Conservation (phyloP, 2,113 vertebrate species). For the Alethe diademata region DNA sequence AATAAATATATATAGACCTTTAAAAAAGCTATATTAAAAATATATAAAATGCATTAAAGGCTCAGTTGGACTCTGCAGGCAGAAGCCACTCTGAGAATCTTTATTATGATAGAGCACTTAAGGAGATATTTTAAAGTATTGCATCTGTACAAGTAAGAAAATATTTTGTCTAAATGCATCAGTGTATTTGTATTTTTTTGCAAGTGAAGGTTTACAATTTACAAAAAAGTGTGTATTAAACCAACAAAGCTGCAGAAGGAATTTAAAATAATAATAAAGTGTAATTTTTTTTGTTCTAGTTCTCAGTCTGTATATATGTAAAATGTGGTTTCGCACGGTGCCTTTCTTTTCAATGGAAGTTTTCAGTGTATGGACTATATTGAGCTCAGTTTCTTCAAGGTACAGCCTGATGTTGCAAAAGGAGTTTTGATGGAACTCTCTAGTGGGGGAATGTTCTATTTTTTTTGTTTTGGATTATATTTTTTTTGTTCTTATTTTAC, state of each 20-base stretch:
- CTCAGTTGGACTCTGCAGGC: slow-evolving; percentile 96
- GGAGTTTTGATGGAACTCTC: slow-evolving; percentile 72
- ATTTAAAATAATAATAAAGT: slow-evolving; percentile 77
- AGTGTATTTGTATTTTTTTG: slow-evolving; percentile 94
- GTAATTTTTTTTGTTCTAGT: slow-evolving; percentile 77
- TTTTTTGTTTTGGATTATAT: not conserved
- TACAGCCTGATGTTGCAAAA: slow-evolving; percentile 76
- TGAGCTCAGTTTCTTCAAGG: slow-evolving; percentile 74
- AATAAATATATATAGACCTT: slow-evolving; percentile 84
- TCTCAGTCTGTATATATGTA: slow-evolving; percentile 85
- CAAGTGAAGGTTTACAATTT: slow-evolving; percentile 99
- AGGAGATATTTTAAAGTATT: slow-evolving; percentile 94
- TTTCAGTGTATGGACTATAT: slow-evolving; percentile 74
- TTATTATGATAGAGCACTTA: slow-evolving; percentile 87
- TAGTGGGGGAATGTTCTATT: slow-evolving; percentile 60
- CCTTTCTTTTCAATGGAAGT: slow-evolving; percentile 82
- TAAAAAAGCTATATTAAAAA: slow-evolving; percentile 88
- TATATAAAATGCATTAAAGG: slow-evolving; percentile 85
- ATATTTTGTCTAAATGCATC: slow-evolving; percentile 95
- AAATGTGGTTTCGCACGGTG: slow-evolving; percentile 81
- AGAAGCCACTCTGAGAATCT: slow-evolving; percentile 87
- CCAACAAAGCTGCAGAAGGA: slow-evolving; percentile 83
- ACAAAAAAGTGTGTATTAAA: slow-evolving; percentile 92
- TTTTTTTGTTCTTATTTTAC: slow-evolving; percentile 73
- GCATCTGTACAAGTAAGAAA: slow-evolving; percentile 94